Percentiles rank a stretch among this genome's conserved stretches.
These are phyloP conservation scores for Ancistrus triradiatus DNA, from an alignment of 2,113 vertebrate species.

Conservation along the genomic window DNA sequence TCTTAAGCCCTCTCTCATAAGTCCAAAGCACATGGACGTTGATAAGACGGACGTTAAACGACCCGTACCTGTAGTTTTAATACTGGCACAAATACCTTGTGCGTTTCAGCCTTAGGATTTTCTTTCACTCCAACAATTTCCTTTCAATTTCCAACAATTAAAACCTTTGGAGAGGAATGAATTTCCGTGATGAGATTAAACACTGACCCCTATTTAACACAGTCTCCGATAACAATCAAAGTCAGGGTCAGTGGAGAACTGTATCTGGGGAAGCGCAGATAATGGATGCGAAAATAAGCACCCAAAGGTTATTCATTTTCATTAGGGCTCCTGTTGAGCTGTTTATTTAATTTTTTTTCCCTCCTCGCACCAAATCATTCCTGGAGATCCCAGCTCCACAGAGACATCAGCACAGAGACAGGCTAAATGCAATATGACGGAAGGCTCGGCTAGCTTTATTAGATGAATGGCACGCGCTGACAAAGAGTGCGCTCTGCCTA, in stretches of 20 bases:
- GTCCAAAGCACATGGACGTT: no score
- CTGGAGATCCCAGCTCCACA: slow-evolving; percentile 41
- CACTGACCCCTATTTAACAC: slow-evolving; percentile 50
- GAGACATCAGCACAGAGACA: slow-evolving; percentile 31
- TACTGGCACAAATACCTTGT: no score
- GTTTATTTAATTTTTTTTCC: slow-evolving; percentile 54
- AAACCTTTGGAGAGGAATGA: slow-evolving; percentile 36
- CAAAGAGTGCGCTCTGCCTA: slow-evolving; percentile 83
- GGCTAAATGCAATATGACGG: slow-evolving; percentile 45
- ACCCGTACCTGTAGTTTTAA: no score
- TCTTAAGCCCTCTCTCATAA: no score
- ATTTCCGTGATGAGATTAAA: slow-evolving; percentile 57
- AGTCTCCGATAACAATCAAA: slow-evolving; percentile 58
- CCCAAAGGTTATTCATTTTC: slow-evolving; percentile 64
- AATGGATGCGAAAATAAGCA: slow-evolving; percentile 57
- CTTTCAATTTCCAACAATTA: slow-evolving; percentile 56
- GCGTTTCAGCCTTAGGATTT: slow-evolving; percentile 19
- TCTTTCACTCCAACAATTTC: slow-evolving; percentile 50
- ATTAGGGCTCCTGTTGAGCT: slow-evolving; percentile 53
- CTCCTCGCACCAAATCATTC: slow-evolving; percentile 51
- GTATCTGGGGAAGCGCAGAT: slow-evolving; percentile 54
- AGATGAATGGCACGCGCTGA: slow-evolving; percentile 83
- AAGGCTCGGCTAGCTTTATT: slow-evolving; percentile 72
- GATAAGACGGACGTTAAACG: no score
- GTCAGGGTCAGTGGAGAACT: slow-evolving; percentile 55